phyloP scores from a whole-genome alignment of 2,113 vertebrate species.

The Panthera tigris region DNA sequence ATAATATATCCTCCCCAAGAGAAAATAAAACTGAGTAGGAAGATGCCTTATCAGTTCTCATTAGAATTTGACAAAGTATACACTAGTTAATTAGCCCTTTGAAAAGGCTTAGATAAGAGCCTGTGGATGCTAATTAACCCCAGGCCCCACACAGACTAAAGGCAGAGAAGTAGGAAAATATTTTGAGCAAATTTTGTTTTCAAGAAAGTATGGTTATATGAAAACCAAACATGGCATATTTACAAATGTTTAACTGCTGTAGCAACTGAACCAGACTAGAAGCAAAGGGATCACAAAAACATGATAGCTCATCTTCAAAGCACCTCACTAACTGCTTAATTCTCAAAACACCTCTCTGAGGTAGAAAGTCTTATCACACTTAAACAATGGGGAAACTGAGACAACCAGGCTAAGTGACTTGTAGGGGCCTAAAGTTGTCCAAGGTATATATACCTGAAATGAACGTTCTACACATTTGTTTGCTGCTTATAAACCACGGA shows the following conservation, averaged over 20 bases:
- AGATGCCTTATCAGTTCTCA: constrained; percentile 58
- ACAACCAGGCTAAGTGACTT: neutral
- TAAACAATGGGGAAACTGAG: constrained; percentile 18
- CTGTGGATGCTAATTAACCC: constrained; percentile 56
- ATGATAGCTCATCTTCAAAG: constrained; percentile 8
- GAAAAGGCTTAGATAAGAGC: constrained; percentile 56
- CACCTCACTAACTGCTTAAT: neutral
- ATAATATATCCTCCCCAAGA: constrained; percentile 35
- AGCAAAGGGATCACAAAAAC: constrained; percentile 25
- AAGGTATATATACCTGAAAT: neutral
- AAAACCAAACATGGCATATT: constrained; percentile 44
- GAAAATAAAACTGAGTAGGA: constrained; percentile 48
- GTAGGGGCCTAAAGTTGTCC: neutral
- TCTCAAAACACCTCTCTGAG: constrained; percentile 13
- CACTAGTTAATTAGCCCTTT: constrained; percentile 61
- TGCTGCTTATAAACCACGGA: constrained; percentile 29
- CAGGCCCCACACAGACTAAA: constrained; percentile 32
- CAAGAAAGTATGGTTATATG: neutral
- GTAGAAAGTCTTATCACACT: neutral
- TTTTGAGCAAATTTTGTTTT: constrained; percentile 62
- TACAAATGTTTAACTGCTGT: constrained; percentile 5
- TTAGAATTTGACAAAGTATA: constrained; percentile 67
- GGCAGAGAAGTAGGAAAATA: constrained; percentile 43
- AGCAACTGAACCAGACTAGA: neutral
- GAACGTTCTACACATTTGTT: neutral